These are phyloP conservation scores for Doryteuthis pealeii DNA, from an alignment of 1,140 invertebrate genomes.

Conservation along the genomic window DNA sequence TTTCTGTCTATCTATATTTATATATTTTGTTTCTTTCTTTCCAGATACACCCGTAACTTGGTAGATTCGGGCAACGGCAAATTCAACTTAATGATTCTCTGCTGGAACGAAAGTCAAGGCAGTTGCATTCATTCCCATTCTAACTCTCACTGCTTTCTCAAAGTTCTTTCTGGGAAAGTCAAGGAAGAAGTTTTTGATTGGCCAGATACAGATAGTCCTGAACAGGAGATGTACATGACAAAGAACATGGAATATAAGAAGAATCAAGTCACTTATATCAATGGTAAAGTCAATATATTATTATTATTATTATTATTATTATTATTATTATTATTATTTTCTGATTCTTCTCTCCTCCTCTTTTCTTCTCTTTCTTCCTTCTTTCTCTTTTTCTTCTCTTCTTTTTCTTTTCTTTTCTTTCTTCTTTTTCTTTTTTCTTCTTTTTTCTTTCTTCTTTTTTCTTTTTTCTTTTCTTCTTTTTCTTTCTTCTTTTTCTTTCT, in stretches of 20 bases:
- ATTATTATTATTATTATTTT: too few relatives aligned
- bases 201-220: conserved; percentile 63
- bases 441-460: too few relatives aligned
- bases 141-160: conserved; percentile 97
- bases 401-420: too few relatives aligned
- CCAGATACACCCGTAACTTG: conserved; percentile 57
- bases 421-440: too few relatives aligned
- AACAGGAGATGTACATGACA: conserved; percentile 63
- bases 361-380: too few relatives aligned
- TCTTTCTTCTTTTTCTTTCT: too few relatives aligned
- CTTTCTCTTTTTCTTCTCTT: too few relatives aligned
- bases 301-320: neutral
- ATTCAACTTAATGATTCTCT: conserved; percentile 96
- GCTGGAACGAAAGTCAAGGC: conserved; percentile 94
- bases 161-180: conserved; percentile 68
- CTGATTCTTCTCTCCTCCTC: too few relatives aligned
- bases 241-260: conserved; percentile 68
- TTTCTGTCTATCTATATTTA: too few relatives aligned
- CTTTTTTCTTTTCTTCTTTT: too few relatives aligned
- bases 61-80: conserved; percentile 76
- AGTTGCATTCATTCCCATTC: conserved; percentile 96
- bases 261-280: conserved; percentile 92
- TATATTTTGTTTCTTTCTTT: conserved; percentile 13
- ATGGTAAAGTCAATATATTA: conserved; percentile 77
- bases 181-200: conserved; percentile 73